Base-by-base conservation (phyloP, 1,140 invertebrate genomes). In the Rhyzopertha dominica region DNA sequence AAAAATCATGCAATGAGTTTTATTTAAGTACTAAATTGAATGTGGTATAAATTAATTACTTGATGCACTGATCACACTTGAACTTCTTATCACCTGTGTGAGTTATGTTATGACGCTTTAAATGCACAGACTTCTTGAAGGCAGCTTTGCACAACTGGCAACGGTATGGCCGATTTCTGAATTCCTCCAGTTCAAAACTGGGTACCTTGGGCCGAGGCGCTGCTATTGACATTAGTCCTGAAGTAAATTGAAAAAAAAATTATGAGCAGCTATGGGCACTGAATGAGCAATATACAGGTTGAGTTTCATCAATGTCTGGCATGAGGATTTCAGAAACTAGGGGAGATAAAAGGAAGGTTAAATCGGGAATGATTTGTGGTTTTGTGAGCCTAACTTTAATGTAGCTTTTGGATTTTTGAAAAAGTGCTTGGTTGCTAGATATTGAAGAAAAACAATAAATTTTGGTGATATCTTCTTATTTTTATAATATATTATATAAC, bases 1-100 rank as follows among this genome's bases (percentile, higher is more conserved):
- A 35, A 43, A 54, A 59, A 22, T 31, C n/a, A 23, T 22, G 19
- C 9, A 8, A 8, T 28, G 7, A 14, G 30, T 8, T 7, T 8
- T 10, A 14, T 9, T 13, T 38, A n/a, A 38, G 18, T 10, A 38
- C 23, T 17, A 17, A 26, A 7, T 20, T 9, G 24, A 23, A 13
- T 25, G 13, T 28, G 20, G 16, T 9, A 12, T 41, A 39, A 39
- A n/a, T 4, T 22, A 49, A 45, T 51, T 47, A 61, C 57, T 56
- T 58, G 14, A 26, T 29, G 42, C 58, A 61, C 1, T 47, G 19
- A 20, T 31, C 32, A 44, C 59, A 62, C 20, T 52, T 59, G 40
- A 36, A 58, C 20, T 52, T 56, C 28, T 41, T 55, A 10, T 58
- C 51, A 1, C 24, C 48, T 4, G 30, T 48, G 28, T 61, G 62